Evolutionary conservation across 2,113 vertebrate species (phyloP), one percentile per base, ranked within the genome.

Genomic region (Hydropotes inermis): DNA sequence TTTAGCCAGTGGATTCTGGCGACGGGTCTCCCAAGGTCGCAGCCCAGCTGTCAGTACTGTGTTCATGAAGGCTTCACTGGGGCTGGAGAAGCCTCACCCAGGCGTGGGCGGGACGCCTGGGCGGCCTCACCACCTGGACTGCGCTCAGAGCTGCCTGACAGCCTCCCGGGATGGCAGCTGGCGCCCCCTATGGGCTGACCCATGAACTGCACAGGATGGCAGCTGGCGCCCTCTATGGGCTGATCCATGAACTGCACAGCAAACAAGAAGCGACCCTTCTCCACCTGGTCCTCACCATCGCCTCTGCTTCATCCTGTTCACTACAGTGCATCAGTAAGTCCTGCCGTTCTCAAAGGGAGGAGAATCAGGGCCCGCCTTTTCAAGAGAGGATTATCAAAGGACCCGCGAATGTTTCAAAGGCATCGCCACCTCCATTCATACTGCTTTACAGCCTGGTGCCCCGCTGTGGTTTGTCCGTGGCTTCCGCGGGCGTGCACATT

Each of bases 251-350:
- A 27, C 45, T 43, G 45, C 50, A 5, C n/a, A 36, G 21, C 12
- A 15, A 79, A 55, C 7, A 54, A 7, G 9, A 11, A 5, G 6
- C 45, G 21, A 5, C 19, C 1, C 13, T 13, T 25, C n/a, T 5
- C 30, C 6, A 6, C 1, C 4, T 27, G 27, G 25, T 21, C 52
- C 76, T 36, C 1, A 2, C 3, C 4, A 0, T 23, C 2, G 8
- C 6, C 21, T 25, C n/a, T 2, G 11, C 1, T 5, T 45, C 19
- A 1, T 8, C 60, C 89, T 9, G 2, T 14, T 30, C 2, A 0
- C 9, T 4, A 39, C 61, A 47, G n/a, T 15, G 15, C 16, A 67
- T 58, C 28, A 2, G 2, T 14, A 13, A 19, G 14, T 9, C 78
- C 30, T 33, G 70, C 74, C 17, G 1, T 27, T n/a, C 4, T 33